Evolutionary conservation across 2,797 vertebrate species (phyloP).

Genomic region (Mus caroli): DNA sequence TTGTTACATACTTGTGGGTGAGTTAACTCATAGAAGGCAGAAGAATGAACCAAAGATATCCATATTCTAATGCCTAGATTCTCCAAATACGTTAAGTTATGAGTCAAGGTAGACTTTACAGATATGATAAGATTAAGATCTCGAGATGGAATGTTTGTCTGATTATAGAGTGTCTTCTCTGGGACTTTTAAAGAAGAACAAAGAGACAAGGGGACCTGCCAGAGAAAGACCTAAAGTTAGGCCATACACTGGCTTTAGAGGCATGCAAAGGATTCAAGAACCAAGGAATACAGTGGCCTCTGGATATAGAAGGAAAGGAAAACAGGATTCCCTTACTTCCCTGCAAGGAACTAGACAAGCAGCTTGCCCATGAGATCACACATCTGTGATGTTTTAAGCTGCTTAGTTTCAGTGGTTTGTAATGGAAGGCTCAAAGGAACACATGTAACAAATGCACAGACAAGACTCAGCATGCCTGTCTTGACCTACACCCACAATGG

Average conservation of each 20-base stretch:
- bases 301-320: not conserved
- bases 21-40: not conserved
- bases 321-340: not conserved
- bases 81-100: not conserved
- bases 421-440: not conserved
- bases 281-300: not conserved
- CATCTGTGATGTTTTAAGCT: not conserved
- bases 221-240: not conserved
- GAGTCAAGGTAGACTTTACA: not conserved
- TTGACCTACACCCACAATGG: fast-evolving
- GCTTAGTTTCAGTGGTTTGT: not conserved
- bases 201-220: not conserved
- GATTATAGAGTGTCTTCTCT: not conserved
- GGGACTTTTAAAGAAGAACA: not conserved
- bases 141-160: not conserved
- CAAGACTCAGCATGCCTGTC: not conserved
- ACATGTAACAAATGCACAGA: not conserved
- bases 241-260: not conserved
- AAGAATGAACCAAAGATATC: not conserved
- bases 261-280: not conserved
- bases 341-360: not conserved
- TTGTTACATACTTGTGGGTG: not conserved
- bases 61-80: not conserved
- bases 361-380: not conserved
- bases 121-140: not conserved